Evolutionary conservation across 2,113 vertebrate species (phyloP), one percentile per base, ranked within the genome.

Genomic region (Regulus satrapa): DNA sequence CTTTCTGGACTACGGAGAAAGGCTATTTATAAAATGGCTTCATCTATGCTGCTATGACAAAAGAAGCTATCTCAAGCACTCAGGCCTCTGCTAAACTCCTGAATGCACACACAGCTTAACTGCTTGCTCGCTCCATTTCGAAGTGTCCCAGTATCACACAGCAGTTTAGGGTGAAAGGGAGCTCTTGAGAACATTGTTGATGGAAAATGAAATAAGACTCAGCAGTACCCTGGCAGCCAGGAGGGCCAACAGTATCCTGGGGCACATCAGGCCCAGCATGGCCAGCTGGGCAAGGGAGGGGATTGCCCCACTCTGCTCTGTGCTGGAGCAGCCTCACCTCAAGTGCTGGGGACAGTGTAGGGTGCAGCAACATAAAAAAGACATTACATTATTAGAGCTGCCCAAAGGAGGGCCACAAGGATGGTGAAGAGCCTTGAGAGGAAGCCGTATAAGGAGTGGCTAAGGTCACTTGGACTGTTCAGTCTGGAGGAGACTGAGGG

Each of bases 191-290:
- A 34, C n/a, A 12, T 29, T 54, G 10, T 14, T 24, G 48, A 31
- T 46, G 26, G 40, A 46, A 61, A 62, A 29, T 7, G 25, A 45
- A 38, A 11, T 20, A 16, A 26, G 18, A n/a, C 10, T 14, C 55
- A 78, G 28, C 46, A 54, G 16, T 61, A n/a, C 23, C 54, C 38
- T 69, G 84, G 46, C 38, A 69, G 46, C 28, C 63, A 46, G 12
- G 23, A 38, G 23, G 8, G 15, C 38, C 46, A 61, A 4, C 1
- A 0, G 0, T 45, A 18, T n/a, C 46, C 38, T 38, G 38, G 4
- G 38, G 11, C 0, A 6, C 12, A 28, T 24, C 38, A 68, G 23
- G n/a, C 9, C 10, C 28, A 77, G 32, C 46, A 23, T 16, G 1
- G 0, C 9, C 31, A 77, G 55, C 32, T 0, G 1, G 83, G 31